Evolutionary conservation across 1,140 invertebrate genomes (phyloP), one percentile per base, ranked within the genome.

Genomic region (Drosophila kikkawai): DNA sequence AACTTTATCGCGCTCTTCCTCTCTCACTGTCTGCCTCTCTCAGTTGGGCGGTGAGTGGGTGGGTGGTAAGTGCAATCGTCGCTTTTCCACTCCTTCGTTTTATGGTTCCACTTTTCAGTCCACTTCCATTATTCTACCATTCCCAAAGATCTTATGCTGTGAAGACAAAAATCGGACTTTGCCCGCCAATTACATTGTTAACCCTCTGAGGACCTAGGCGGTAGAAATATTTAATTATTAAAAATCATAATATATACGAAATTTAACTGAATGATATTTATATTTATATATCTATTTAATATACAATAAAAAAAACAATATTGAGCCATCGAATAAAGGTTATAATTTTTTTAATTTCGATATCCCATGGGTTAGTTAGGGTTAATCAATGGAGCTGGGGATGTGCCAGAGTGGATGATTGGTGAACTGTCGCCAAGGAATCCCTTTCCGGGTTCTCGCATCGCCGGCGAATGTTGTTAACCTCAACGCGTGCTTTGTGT

Each of bases 381-480:
- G 63, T 74, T 71, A 60, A 74, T 36, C 15, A 5, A n/a, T 22
- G 22, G 22, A 13, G 67, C 36, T 65, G n/a, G 65, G n/a, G 19
- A 26, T 56, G 64, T 7, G 39, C n/a, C 22, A 8, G 36, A 36
- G 47, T 55, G 51, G 59, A 55, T 48, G 63, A 66, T 61, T 71
- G 37, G 53, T 57, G 45, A 15, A 42, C 42, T 56, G 69, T 55
- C 66, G 53, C 67, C 50, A 50, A 53, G 61, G n/a, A 60, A 39
- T 61, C 61, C 63, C 63, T 67, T 88, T 86, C 83, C 83, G 83
- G 84, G 80, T 86, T 87, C 64, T 50, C 55, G 29, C 34, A 26
- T 41, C 47, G 75, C 51, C 61, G 45, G 36, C 44, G 56, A 80
- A 67, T 83, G 83, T 83, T 87, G 80, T 87, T 86, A 87, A 86